These are phyloP conservation scores for Trichechus manatus DNA, from an alignment of 2,113 vertebrate species.

Conservation along the genomic window DNA sequence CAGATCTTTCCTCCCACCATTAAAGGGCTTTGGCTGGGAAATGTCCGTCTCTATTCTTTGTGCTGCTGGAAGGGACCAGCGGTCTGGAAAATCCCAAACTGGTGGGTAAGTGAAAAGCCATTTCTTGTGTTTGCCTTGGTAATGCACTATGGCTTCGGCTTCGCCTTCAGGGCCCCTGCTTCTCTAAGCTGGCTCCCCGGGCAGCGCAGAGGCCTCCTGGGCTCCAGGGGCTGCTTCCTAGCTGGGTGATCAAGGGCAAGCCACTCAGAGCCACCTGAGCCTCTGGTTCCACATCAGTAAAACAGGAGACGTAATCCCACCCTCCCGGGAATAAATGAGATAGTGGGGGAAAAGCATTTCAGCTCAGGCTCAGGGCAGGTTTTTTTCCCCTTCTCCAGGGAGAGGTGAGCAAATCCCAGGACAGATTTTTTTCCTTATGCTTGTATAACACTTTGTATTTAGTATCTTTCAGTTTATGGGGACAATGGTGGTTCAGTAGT, in stretches of 20 bases:
- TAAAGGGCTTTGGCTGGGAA: neutral
- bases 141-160: accelerated
- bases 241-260: neutral
- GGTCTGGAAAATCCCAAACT: neutral
- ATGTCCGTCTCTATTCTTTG: neutral
- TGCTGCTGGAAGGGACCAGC: neutral
- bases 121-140: neutral
- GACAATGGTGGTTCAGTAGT: too few relatives aligned
- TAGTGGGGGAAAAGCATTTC: too few relatives aligned
- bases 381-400: neutral
- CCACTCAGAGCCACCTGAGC: neutral
- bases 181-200: neutral
- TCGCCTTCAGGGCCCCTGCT: neutral
- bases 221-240: too few relatives aligned
- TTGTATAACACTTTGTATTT: neutral
- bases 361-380: neutral
- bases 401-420: neutral
- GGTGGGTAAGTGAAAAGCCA: neutral
- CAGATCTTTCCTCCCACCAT: neutral
- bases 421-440: neutral
- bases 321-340: accelerated
- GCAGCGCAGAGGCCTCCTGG: too few relatives aligned
- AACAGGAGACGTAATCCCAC: accelerated
- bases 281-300: neutral
- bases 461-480: neutral